Evolutionary conservation across 2,113 vertebrate genomes (phyloP), one percentile per base, ranked within the genome.

Genomic region (Lepisosteus oculatus): DNA sequence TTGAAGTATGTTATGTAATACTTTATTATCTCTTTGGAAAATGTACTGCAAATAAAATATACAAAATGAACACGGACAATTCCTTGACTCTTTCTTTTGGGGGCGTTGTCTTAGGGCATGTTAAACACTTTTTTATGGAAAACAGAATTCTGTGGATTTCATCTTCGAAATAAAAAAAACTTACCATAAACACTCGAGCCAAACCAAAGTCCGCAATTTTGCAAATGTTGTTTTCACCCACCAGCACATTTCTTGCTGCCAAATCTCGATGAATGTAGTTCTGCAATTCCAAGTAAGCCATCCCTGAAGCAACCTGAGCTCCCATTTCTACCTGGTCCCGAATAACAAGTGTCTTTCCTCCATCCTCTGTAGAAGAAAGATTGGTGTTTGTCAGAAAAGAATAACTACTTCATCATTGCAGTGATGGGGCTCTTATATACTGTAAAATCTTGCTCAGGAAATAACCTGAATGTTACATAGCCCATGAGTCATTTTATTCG

Each of bases 151-250:
- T 29, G 29, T 29, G 29, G 29, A 29, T 29, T 29, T 29, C 29
- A 29, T 29, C 29, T 29, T 29, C 29, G 29, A 29, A 29, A 29
- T 51, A 9, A 51, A 51, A 59, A 8, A 62, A 13, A 74, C 87
- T 74, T 75, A 98, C 97, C 93, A 92, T 92, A 88, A 99, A 96
- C 80, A 99, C 94, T 74, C 96, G 91, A 65, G 97, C 94, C 43
- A 99, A 93, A 80, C 97, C 97, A 13, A 99, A 99, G 83, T 99
- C 97, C 9, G 97, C 97, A 64, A 99, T 94, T 88, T 99, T 99
- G 89, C 94, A 99, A 85, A 95, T 81, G 78, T 90, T 92, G 74
- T 97, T 95, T 55, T 99, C 97, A 1, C 95, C 96, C 75, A 99
- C 97, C 61, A 99, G 92, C 42, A 99, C 95, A 54, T 99, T 99